Evolutionary conservation across 2,888 invertebrate genomes (phyloP).

Genomic region (Arge pagana): DNA sequence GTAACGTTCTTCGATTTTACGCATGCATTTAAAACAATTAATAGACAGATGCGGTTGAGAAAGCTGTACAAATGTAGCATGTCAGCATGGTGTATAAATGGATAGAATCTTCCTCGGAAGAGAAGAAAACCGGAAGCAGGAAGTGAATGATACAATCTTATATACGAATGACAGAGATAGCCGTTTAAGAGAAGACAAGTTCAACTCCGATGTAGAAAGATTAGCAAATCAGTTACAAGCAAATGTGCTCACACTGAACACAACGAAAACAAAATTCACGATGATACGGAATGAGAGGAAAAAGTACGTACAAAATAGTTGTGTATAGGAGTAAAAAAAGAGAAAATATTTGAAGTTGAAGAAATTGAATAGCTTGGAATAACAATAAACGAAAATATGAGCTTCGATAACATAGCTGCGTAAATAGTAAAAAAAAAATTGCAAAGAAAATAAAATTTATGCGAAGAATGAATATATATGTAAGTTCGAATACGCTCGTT

Average conservation of each 20-base stretch:
- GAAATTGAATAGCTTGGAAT: not conserved
- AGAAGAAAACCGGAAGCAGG: not conserved
- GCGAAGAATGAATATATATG: conserved; percentile 20
- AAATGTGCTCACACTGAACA: not conserved
- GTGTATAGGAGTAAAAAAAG: not conserved
- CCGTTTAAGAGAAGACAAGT: no score
- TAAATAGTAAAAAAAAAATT: not conserved
- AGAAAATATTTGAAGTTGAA: not conserved
- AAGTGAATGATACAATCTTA: not conserved
- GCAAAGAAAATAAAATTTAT: conserved; percentile 16
- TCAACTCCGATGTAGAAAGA: no score
- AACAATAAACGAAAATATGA: not conserved
- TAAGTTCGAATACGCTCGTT: not conserved
- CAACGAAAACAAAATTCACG: not conserved
- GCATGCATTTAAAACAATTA: conserved; percentile 10
- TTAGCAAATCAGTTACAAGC: not conserved
- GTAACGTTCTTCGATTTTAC: conserved; percentile 20
- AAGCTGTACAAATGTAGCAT: conserved; percentile 1
- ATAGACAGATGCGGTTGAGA: not conserved
- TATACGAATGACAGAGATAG: not conserved
- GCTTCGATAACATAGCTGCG: not conserved
- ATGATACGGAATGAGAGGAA: not conserved
- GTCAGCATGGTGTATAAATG: not conserved
- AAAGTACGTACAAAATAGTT: not conserved
- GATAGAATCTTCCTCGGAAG: not conserved